phyloP scores from a whole-genome alignment of 2,113 vertebrate species.

The Falco punctatus region DNA sequence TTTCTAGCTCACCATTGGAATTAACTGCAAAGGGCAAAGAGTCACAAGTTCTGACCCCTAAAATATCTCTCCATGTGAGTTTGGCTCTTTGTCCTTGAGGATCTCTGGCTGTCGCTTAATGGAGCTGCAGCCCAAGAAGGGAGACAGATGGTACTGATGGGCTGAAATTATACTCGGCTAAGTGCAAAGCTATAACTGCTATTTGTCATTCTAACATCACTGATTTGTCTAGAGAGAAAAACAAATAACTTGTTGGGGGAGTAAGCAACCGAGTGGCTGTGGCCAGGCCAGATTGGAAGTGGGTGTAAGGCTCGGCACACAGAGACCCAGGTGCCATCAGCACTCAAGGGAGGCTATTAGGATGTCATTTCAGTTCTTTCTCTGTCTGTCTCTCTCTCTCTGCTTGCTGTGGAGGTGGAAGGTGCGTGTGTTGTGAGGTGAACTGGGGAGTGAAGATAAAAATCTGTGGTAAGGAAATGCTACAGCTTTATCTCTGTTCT shows the following conservation, averaged over 20 bases:
- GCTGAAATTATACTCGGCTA: constrained; percentile 68
- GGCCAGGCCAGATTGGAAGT: constrained; percentile 67
- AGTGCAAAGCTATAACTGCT: constrained; percentile 70
- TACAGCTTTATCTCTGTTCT: constrained; percentile 61
- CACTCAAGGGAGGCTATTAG: constrained; percentile 49
- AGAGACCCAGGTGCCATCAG: constrained; percentile 63
- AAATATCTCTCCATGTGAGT: not conserved
- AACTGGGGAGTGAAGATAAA: constrained; percentile 66
- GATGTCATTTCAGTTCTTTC: constrained; percentile 56
- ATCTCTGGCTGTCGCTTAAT: constrained; percentile 34
- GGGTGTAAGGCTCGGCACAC: constrained; percentile 59
- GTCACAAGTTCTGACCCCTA: not conserved
- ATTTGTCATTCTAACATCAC: constrained; percentile 68
- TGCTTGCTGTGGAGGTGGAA: constrained; percentile 55
- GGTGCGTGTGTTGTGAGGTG: constrained; percentile 58
- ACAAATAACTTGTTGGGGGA: constrained; percentile 70
- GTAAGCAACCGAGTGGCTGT: constrained; percentile 45
- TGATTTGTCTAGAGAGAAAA: constrained; percentile 67
- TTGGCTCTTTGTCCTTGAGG: constrained; percentile 55
- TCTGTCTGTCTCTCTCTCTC: constrained; percentile 34
- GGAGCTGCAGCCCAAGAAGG: constrained; percentile 46
- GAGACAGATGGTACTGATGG: constrained; percentile 70
- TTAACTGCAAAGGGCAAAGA: not conserved
- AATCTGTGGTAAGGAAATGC: constrained; percentile 70
- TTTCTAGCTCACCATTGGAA: not conserved